phyloP scores from a whole-genome alignment of 2,113 vertebrate species.

The Macaca fascicularis region DNA sequence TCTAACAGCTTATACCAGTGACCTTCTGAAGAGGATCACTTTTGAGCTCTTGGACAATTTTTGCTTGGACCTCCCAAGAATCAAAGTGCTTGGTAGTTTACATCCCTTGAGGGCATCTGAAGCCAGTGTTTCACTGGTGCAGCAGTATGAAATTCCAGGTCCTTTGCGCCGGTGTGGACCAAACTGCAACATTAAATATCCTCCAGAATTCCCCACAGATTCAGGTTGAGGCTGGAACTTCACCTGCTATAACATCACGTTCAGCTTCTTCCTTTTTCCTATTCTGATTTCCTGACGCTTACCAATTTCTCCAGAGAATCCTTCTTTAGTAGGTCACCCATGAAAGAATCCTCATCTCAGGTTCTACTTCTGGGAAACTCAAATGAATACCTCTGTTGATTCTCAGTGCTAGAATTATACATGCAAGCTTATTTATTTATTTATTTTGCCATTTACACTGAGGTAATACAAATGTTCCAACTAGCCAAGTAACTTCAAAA shows the following conservation, averaged over 20 bases:
- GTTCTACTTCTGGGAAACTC: neutral
- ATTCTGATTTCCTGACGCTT: neutral
- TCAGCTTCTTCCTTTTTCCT: neutral
- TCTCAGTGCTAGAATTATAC: neutral
- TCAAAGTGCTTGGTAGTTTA: neutral
- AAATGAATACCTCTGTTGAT: neutral
- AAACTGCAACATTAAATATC: neutral
- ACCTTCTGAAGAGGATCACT: neutral
- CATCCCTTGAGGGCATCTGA: neutral
- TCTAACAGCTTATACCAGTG: neutral
- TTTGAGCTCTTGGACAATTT: neutral
- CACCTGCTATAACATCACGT: neutral
- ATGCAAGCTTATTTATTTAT: neutral
- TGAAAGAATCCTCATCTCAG: neutral
- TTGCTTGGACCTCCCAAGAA: neutral
- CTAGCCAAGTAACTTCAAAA: neutral
- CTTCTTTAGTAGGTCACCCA: neutral
- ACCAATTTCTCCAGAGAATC: neutral
- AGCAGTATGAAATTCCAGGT: neutral
- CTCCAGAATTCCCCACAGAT: neutral
- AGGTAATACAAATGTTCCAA: conserved; percentile 39
- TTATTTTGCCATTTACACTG: neutral
- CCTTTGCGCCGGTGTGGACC: neutral
- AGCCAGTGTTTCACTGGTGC: neutral
- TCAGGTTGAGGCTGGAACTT: neutral